Conservation (phyloP, 1,140 invertebrate species). For the honey bee (Apis mellifera) region DNA sequence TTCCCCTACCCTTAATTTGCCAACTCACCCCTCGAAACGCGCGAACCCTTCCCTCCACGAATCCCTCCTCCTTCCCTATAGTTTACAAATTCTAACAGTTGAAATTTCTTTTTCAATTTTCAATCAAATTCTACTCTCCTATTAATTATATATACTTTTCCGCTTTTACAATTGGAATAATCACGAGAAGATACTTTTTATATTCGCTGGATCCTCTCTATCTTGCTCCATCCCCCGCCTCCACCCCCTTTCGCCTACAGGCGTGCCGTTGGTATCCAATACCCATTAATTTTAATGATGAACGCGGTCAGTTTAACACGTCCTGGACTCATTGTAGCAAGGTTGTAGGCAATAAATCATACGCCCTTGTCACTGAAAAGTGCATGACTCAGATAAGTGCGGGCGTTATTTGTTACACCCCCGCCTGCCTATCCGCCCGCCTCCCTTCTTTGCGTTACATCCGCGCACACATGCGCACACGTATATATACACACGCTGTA, state of each 20-base stretch:
- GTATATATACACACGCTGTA: background rate
- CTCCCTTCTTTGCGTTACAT: constrained; percentile 37
- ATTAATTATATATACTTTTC: background rate
- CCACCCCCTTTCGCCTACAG: constrained; percentile 6
- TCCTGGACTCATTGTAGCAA: constrained; percentile 67
- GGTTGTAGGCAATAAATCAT: constrained; percentile 68
- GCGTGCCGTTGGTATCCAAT: constrained; percentile 63
- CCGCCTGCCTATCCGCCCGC: constrained; percentile 34
- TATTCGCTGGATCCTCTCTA: background rate
- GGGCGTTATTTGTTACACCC: constrained; percentile 58
- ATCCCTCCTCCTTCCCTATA: background rate
- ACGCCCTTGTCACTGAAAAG: constrained; percentile 66
- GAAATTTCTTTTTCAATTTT: too few relatives aligned
- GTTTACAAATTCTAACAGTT: too few relatives aligned
- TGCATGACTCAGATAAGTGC: constrained; percentile 68
- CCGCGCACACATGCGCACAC: background rate
- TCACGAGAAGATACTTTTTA: constrained; percentile 12
- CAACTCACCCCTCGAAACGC: background rate
- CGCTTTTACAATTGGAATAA: constrained; percentile 26
- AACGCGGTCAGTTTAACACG: constrained; percentile 74
- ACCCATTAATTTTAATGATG: constrained; percentile 76
- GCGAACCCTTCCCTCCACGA: background rate
- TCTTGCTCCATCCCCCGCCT: constrained; percentile 18
- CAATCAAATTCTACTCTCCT: too few relatives aligned
- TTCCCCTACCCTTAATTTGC: background rate